Evolutionary conservation across 2,113 vertebrate genomes (phyloP).

Genomic region (Vicugna pacos): DNA sequence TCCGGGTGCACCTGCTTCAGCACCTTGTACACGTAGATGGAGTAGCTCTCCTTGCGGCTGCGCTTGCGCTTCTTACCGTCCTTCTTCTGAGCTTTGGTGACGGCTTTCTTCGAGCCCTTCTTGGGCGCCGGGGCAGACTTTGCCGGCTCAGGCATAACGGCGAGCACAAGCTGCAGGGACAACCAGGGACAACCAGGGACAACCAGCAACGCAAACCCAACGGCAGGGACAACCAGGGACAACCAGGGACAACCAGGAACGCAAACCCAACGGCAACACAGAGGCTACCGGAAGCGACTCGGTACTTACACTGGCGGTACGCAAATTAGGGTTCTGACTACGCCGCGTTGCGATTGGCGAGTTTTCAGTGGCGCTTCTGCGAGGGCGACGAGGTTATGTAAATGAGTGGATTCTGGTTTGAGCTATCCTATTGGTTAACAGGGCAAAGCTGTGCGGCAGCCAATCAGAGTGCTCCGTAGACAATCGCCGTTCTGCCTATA

Average conservation of each 20-base stretch:
- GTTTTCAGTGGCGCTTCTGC: fast-evolving
- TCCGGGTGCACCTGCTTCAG: constrained; percentile 81
- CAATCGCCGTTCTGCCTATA: constrained; percentile 63
- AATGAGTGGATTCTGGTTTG: constrained; percentile 38
- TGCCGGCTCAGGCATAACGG: constrained; percentile 70
- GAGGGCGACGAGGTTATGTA: constrained; percentile 31
- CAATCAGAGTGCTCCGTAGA: constrained; percentile 28
- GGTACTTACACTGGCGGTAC: constrained; percentile 18
- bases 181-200: too few species aligned
- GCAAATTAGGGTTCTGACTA: constrained; percentile 54
- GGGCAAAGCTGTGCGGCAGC: fast-evolving
- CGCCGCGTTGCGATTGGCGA: neutral
- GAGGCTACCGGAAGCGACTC: neutral
- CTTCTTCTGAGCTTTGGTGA: constrained; percentile 28
- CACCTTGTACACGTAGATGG: constrained; percentile 58
- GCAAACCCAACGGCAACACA: fast-evolving
- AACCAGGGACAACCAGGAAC: fast-evolving
- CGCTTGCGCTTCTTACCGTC: constrained; percentile 52
- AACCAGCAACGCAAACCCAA: too few species aligned
- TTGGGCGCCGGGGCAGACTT: constrained; percentile 52
- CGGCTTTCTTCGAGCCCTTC: constrained; percentile 59
- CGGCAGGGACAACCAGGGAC: too few species aligned
- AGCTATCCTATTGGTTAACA: neutral
- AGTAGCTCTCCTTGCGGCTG: constrained; percentile 45
- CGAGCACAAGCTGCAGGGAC: fast-evolving